Base-by-base conservation (phyloP, 2,888 invertebrate species). In the Macaria liturata region DNA sequence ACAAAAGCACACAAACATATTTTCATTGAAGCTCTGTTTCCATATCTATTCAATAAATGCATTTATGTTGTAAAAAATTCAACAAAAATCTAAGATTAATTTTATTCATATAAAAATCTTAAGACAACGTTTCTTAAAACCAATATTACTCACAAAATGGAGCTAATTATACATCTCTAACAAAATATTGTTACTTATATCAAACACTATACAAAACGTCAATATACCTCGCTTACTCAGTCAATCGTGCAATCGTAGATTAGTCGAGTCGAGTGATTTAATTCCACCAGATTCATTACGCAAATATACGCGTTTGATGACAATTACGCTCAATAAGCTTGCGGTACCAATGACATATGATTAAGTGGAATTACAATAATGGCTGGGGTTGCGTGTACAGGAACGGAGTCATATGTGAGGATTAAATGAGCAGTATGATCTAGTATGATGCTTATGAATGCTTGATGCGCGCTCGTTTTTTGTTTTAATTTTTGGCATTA, bases 221-320 rank as follows among this genome's bases (percentile, higher is more conserved):
- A 6, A 3, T 43, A 57, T 37, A 4, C 9, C n/a, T 69, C 64
- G 69, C 76, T 74, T 77, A 75, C 82, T 82, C 78, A 80, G 83
- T 80, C 83, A 80, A 86, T 86, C 83, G 77, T 76, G 80, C 83
- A 79, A 74, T 66, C 75, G 67, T 68, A 76, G 76, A 81, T 83
- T 78, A 84, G 73, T 77, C 76, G 69, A 68, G 67, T 59, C 64
- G 74, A 81, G 78, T 86, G 85, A 86, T 88, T 88, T 84, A 85
- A 88, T 83, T 83, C 80, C 74, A 60, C 70, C 73, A 78, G 80
- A 84, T 86, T 86, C 80, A 83, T 80, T 81, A 75, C 74, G 73
- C 68, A 71, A 74, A 70, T 72, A 69, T 64, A 55, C 63, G 47
- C 74, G 76, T 79, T 80, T 81, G 76, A 81, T 79, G 77, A 76